Base-by-base conservation (phyloP, 2,888 invertebrate species). In the Calephelis perditalis region DNA sequence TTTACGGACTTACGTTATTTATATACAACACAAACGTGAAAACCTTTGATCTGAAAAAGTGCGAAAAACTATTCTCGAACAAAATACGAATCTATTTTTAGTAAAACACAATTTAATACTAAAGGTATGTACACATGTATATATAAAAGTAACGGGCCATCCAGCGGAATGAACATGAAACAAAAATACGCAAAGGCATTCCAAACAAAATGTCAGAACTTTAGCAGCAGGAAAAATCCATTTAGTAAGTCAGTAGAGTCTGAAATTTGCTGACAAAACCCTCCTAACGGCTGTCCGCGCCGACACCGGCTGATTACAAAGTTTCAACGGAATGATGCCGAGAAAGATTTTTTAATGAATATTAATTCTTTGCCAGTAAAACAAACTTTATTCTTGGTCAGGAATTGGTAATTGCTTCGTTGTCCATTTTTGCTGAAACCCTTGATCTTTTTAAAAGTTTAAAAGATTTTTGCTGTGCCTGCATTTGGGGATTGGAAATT, bases 271-370 rank as follows among this genome's bases (percentile, higher is more conserved):
- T 82, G 88, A 84, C 81, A 77, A 75, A 71, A 70, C 70, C 65
- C 65, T 63, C 66, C 67, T 56, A 65, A 63, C 65, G 66, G 67
- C 64, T 66, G 63, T 65, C 58, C 60, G 63, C 65, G 63, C 68
- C 74, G 78, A 77, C 82, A 79, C 68, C 68, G 78, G 71, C 81
- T 84, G 86, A 88, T 89, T 86, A 87, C 83, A 80, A 89, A 88
- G 84, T 88, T 89, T 82, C 79, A 80, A 77, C 81, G 76, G 81
- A 86, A 84, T 82, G 83, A 84, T 80, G 80, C 74, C 78, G 81
- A 75, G 81, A 81, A 82, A 84, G 82, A 86, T 86, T 86, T 87
- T 88, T 87, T 87, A 88, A 89, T 89, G 90, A 87, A 89, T 88
- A 89, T 89, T 89, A 89, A 89, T 88, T 85, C 82, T 77, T 77